These are phyloP conservation scores for Dendrolimus houi DNA, from an alignment of 2,888 invertebrate species.

Conservation along the genomic window DNA sequence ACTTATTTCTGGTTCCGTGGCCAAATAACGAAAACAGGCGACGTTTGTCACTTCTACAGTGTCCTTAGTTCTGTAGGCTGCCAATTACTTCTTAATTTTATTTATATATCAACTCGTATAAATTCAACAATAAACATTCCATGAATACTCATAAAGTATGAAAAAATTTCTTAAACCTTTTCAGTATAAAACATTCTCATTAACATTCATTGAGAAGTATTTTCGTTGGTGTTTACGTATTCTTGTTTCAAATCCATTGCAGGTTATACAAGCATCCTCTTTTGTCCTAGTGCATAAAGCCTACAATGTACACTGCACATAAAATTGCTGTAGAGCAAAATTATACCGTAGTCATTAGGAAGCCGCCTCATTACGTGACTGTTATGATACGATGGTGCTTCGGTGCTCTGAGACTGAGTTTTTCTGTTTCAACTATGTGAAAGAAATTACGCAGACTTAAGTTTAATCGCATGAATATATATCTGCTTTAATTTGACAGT, in stretches of 20 bases:
- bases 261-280: neutral
- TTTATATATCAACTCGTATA: no score
- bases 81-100: no score
- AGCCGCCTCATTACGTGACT: neutral
- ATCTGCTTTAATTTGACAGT: no score
- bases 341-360: neutral
- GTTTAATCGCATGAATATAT: no score
- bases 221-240: neutral
- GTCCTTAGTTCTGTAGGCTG: no score
- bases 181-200: neutral
- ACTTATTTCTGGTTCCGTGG: no score
- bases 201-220: neutral
- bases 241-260: neutral
- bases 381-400: neutral
- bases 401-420: neutral
- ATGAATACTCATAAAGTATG: neutral
- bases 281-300: neutral
- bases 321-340: neutral
- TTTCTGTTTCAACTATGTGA: neutral
- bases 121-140: no score
- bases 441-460: neutral
- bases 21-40: no score
- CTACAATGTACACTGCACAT: neutral
- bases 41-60: no score
- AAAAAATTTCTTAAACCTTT: neutral